phyloP scores from a whole-genome alignment of 2,888 invertebrate species.

The Amblyjoppa proteus region DNA sequence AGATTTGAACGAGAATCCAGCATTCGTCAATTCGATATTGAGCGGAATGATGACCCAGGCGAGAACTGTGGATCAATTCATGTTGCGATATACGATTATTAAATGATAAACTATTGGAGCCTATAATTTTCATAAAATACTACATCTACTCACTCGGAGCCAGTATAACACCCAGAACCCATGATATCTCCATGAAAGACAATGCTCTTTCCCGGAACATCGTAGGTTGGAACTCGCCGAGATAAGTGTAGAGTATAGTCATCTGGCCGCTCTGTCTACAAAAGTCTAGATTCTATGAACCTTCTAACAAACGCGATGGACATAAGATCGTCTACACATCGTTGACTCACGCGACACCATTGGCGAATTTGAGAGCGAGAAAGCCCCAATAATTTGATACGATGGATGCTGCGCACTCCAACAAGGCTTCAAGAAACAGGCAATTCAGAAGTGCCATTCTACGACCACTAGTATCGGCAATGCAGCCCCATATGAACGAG shows the following conservation, averaged over 20 bases:
- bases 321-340: slow-evolving; percentile 71
- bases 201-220: slow-evolving; percentile 91
- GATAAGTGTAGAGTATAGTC: slow-evolving; percentile 92
- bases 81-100: not conserved
- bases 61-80: slow-evolving; percentile 86
- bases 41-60: slow-evolving; percentile 92
- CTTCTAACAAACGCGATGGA: slow-evolving; percentile 65
- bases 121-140: not conserved
- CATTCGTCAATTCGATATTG: slow-evolving; percentile 86
- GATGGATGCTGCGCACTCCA: slow-evolving; percentile 87
- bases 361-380: slow-evolving; percentile 88
- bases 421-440: slow-evolving; percentile 87
- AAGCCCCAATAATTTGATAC: slow-evolving; percentile 87
- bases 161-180: slow-evolving; percentile 91
- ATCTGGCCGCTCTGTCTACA: slow-evolving; percentile 91
- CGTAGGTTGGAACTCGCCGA: slow-evolving; percentile 92
- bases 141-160: slow-evolving; percentile 87
- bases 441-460: slow-evolving; percentile 88
- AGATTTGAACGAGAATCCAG: slow-evolving; percentile 89
- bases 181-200: slow-evolving; percentile 94
- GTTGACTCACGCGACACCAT: slow-evolving; percentile 86
- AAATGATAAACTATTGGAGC: not conserved
- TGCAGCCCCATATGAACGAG: slow-evolving; percentile 90
- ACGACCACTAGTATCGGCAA: slow-evolving; percentile 89
- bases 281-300: slow-evolving; percentile 67